A percentile compares a stretch with the other conserved stretches of the same genome.
Evolutionary conservation across 2,113 vertebrate species (phyloP).

Genomic region (Alethe diademata): DNA sequence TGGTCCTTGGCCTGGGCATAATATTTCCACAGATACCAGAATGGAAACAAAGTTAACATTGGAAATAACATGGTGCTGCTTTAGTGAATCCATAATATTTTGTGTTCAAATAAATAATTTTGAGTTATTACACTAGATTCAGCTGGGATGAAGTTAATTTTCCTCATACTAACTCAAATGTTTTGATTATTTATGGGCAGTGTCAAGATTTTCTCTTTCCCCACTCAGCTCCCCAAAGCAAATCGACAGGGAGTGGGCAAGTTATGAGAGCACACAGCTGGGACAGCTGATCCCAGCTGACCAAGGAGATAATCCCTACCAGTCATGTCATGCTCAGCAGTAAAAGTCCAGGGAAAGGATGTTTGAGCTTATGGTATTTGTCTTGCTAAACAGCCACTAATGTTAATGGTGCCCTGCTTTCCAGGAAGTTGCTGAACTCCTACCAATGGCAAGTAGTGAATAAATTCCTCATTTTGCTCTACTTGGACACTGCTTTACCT

Average conservation of each 20-base stretch:
- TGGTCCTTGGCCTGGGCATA: not conserved
- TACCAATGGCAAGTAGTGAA: not conserved
- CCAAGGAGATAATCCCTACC: not conserved
- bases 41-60: not conserved
- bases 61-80: not conserved
- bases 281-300: not conserved
- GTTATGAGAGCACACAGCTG: not conserved
- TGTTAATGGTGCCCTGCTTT: not conserved
- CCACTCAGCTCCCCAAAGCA: not conserved
- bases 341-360: not conserved
- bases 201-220: not conserved
- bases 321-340: not conserved
- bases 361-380: not conserved
- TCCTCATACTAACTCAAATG: not conserved
- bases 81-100: not conserved
- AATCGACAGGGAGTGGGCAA: fast-evolving
- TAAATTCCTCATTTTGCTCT: not conserved
- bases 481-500: not conserved
- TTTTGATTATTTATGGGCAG: not conserved
- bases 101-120: not conserved
- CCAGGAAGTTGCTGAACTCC: not conserved
- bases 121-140: not conserved
- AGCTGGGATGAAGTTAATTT: not conserved
- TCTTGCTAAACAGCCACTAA: not conserved
- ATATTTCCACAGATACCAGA: not conserved